Evolutionary conservation across 37 sponge, comb jelly and placozoan species (phyloP).

Genomic region (Agelas oroides): DNA sequence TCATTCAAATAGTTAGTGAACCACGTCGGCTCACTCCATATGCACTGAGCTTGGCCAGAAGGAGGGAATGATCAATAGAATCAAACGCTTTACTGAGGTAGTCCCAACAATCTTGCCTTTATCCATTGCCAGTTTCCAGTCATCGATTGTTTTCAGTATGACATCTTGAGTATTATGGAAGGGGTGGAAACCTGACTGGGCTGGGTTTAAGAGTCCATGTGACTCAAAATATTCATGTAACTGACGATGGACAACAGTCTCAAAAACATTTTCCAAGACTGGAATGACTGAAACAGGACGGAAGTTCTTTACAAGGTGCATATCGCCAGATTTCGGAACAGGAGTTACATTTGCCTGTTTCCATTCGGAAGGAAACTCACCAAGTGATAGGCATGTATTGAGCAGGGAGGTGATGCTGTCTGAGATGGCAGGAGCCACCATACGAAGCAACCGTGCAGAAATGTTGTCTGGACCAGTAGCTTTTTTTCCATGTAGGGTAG

Average conservation of each 20-base stretch:
- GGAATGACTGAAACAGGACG: conserved; percentile 15
- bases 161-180: conserved; percentile 47
- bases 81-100: conserved; percentile 47
- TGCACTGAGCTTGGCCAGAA: conserved; percentile 23
- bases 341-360: too few relatives aligned
- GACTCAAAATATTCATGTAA: neutral
- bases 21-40: conserved; percentile 41
- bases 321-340: too few relatives aligned
- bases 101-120: conserved; percentile 21
- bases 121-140: conserved; percentile 47
- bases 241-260: neutral
- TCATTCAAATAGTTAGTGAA: conserved; percentile 20
- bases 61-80: conserved; percentile 18
- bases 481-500: too few relatives aligned
- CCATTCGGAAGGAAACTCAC: too few relatives aligned
- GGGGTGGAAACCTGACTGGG: too few relatives aligned
- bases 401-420: too few relatives aligned
- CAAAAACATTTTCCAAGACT: neutral
- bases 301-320: too few relatives aligned
- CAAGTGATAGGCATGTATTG: too few relatives aligned
- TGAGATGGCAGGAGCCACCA: too few relatives aligned
- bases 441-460: too few relatives aligned
- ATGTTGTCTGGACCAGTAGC: too few relatives aligned
- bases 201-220: neutral
- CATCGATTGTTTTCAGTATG: conserved; percentile 13